phyloP scores from a whole-genome alignment of 2,113 vertebrate species.

The Bos taurus region ARS-UCD2.0 NC_037350.1:29929501-29930000 shows the following conservation, averaged over 20 bases:
- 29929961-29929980: neutral
- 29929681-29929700: neutral
- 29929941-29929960: neutral
- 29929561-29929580: neutral
- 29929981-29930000: neutral
- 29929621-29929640: neutral
- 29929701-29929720: neutral
- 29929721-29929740: neutral
- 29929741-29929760: neutral
- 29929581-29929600: neutral
- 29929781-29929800: neutral
- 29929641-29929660: neutral
- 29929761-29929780: neutral
- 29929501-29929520: neutral
- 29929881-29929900: no score
- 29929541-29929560: neutral
- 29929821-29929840: neutral
- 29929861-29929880: neutral
- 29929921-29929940: neutral
- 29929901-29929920: neutral
- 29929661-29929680: neutral
- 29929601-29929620: neutral
- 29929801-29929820: neutral
- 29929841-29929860: neutral
- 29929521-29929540: neutral